Base-by-base conservation (phyloP, 2,113 vertebrate species). In the Rhynchopsitta pachyrhyncha region DNA sequence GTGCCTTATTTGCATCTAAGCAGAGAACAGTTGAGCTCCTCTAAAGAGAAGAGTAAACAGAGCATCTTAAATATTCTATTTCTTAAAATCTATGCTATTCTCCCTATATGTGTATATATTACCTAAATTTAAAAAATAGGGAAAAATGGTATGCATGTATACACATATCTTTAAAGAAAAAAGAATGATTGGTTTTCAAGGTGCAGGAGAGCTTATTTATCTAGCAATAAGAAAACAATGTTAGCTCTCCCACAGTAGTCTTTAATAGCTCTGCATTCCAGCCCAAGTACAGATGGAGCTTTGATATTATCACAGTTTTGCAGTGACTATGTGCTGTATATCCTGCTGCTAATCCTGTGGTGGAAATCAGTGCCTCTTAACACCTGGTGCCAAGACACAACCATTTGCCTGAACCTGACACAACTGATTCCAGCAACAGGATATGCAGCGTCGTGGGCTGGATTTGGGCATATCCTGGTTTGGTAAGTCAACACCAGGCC, bases 271-370 rank as follows among this genome's bases (percentile, higher is more conserved):
- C 90, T 0, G 11, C 60, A 55, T 81, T 88, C 27, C 88, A 79
- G 84, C 64, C 74, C 17, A 41, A 74, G 70, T 76, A 23, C 93
- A 94, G 82, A 86, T 63, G 82, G 88, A 96, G 71, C 82, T 95
- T 86, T 95, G 93, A 91, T 92, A 49, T 7, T 25, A 59, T 86
- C 64, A 4, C 70, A 44, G 70, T 75, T 94, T 68, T 91, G 69
- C 94, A 86, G 82, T 17, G 86, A 42, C 52, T 78, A 4, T 82
- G 63, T 92, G 90, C 77, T 93, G 67, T n/a, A 39, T 35, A 92
- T 90, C 86, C 86, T 92, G 84, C 79, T 91, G 78, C 86, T 96
- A 95, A 93, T 94, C 95, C 91, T 55, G 71, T 12, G 63, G 50
- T 95, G 66, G 79, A 89, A 95, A 80, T 35, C 25, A 39, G 76